Evolutionary conservation across 2,888 invertebrate species (phyloP).

Genomic region (Cinara cedri): DNA sequence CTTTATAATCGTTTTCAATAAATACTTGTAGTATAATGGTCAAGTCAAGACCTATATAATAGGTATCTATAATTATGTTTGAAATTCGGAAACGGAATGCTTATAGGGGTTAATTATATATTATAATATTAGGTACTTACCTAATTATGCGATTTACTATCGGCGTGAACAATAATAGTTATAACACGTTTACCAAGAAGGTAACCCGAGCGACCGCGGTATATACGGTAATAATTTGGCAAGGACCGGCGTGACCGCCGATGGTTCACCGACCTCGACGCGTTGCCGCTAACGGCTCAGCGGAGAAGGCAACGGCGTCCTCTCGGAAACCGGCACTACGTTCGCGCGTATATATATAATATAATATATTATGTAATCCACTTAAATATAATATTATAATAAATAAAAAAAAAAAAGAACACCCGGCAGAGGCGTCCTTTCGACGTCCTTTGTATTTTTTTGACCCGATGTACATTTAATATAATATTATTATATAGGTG

Average conservation of each 20-base stretch:
- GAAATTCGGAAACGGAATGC: slow-evolving; percentile 10
- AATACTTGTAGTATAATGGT: too few species aligned
- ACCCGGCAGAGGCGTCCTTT: not conserved
- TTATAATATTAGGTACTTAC: too few species aligned
- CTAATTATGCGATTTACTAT: slow-evolving; percentile 14
- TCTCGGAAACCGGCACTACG: slow-evolving; percentile 21
- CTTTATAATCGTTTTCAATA: too few species aligned
- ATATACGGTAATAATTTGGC: slow-evolving; percentile 50
- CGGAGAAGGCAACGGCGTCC: slow-evolving; percentile 9
- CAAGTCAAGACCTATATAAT: too few species aligned
- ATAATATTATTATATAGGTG: too few species aligned
- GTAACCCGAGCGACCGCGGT: not conserved
- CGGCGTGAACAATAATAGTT: slow-evolving; percentile 18
- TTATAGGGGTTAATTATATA: slow-evolving; percentile 3
- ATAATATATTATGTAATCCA: not conserved
- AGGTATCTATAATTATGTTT: too few species aligned
- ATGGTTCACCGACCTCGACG: slow-evolving; percentile 51
- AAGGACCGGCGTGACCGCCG: slow-evolving; percentile 50
- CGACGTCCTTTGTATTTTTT: not conserved
- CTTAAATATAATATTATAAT: slow-evolving; percentile 12
- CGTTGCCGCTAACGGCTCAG: slow-evolving; percentile 14
- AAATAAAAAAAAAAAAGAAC: not conserved
- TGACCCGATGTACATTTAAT: too few species aligned
- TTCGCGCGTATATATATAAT: too few species aligned
- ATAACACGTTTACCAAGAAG: slow-evolving; percentile 12